Base-by-base conservation (phyloP, 2,113 vertebrate species). In the Zosterops lateralis region DNA sequence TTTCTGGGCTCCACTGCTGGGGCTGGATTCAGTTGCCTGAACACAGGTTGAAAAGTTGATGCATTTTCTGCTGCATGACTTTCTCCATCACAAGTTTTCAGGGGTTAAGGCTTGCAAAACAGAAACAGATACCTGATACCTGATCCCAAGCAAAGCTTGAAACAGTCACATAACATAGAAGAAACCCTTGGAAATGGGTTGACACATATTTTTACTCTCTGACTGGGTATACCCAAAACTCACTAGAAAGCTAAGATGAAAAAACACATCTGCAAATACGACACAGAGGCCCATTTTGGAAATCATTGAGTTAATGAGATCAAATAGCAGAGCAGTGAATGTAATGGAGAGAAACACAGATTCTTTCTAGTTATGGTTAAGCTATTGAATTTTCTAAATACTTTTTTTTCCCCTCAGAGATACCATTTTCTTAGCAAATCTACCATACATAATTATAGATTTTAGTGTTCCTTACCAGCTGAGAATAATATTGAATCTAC, bases 151-250 rank as follows among this genome's bases (percentile, higher is more conserved):
- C 15, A 68, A 83, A 73, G 28, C 10, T 40, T 1, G 1, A 32
- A 72, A 21, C 6, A 32, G 25, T 18, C 22, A 1, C 1, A 1
- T 11, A 31, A 19, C 22, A 25, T 1, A 28, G 32, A 83, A 73
- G 19, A 75, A 65, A 34, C 8, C 22, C 17, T 53, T 70, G 9
- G 29, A 70, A 76, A 10, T 9, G 42, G 13, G 7, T 34, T 76
- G 31, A 13, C 1, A 1, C 28, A 45, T 9, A 1, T 0, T 3
- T 57, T 80, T 50, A 53, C 6, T 29, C 7, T 65, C 31, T 76
- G 32, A 42, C 9, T 51, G 12, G 5, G 2, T 29, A 66, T 47
- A 58, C 20, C 5, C 44, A 60, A 26, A 32, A 32, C 24, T 34
- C 44, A 32, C 16, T 19, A 26, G 65, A 34, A 89, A 70, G 12